A percentile compares a stretch with the other conserved stretches of the same genome.
Conservation (phyloP, 2,888 invertebrate genomes). For the Amphipoea lucens region DNA sequence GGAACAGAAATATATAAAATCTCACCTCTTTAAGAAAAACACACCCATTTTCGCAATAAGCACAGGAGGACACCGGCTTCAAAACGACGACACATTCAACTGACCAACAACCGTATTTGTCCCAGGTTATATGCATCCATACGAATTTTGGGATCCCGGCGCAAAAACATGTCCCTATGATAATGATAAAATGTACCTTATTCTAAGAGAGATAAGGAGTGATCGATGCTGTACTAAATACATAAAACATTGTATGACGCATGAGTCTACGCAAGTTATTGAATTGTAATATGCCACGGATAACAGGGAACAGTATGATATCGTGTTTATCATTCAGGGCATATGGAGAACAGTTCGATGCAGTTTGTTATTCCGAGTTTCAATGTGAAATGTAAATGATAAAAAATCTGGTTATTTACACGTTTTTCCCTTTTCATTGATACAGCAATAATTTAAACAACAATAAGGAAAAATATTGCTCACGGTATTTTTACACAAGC, state of each 20-base stretch:
- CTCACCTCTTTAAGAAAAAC: constrained; percentile 81
- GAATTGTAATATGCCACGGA: constrained; percentile 82
- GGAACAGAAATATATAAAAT: constrained; percentile 47
- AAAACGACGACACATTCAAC: constrained; percentile 73
- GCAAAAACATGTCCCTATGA: constrained; percentile 68
- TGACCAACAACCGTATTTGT: constrained; percentile 75
- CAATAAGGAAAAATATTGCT: not conserved
- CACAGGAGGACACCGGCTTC: constrained; percentile 66
- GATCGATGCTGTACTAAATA: constrained; percentile 74
- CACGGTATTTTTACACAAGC: not conserved
- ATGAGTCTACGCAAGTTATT: constrained; percentile 79
- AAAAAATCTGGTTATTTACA: constrained; percentile 37
- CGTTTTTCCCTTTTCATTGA: constrained; percentile 20
- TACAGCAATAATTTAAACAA: not conserved
- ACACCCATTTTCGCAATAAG: constrained; percentile 78
- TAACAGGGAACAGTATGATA: constrained; percentile 65
- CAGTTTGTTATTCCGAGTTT: constrained; percentile 56
- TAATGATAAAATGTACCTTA: constrained; percentile 73
- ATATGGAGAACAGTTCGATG: constrained; percentile 53
- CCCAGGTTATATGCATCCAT: constrained; percentile 83
- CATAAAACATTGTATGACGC: constrained; percentile 85
- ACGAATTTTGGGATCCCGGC: constrained; percentile 72
- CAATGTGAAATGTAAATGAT: constrained; percentile 44
- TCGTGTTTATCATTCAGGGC: constrained; percentile 65
- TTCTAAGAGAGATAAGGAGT: constrained; percentile 68